A percentile compares a stretch with the other conserved stretches of the same genome.
phyloP scores from a whole-genome alignment of 1,140 invertebrate species.

The Drosophila leontia region DNA sequence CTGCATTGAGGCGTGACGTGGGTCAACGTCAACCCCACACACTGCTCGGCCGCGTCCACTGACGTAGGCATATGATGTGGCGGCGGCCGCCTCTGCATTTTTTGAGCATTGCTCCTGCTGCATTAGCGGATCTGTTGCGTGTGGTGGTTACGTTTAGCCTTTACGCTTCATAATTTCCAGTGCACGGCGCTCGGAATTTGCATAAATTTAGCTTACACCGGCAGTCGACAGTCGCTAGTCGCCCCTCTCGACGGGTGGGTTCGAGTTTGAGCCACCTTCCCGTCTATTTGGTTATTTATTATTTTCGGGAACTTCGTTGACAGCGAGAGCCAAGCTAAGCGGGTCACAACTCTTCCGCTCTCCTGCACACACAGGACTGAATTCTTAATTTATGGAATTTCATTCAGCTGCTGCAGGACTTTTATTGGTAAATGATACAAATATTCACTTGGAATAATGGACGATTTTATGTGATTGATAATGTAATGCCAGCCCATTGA shows the following conservation, averaged over 20 bases:
- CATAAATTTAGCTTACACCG: constrained; percentile 53
- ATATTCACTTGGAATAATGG: constrained; percentile 13
- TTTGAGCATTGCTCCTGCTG: constrained; percentile 37
- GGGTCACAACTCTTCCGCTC: constrained; percentile 2
- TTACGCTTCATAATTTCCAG: constrained; percentile 65
- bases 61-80: constrained; percentile 22
- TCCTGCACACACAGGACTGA: neutral
- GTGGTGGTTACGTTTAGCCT: constrained; percentile 35
- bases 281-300: constrained; percentile 54
- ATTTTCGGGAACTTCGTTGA: constrained; percentile 32
- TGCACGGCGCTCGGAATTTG: constrained; percentile 31
- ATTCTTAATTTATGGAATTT: neutral
- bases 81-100: constrained; percentile 52
- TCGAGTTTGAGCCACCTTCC: constrained; percentile 3
- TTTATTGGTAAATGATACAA: neutral
- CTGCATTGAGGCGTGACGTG: constrained; percentile 65
- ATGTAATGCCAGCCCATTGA: constrained; percentile 52
- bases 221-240: constrained; percentile 1
- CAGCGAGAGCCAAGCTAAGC: constrained; percentile 13
- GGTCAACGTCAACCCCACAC: constrained; percentile 9
- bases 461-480: constrained; percentile 58
- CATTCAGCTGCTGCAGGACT: neutral
- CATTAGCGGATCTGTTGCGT: constrained; percentile 24
- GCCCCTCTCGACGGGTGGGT: constrained; percentile 4
- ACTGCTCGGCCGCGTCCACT: neutral